Evolutionary conservation across 2,797 vertebrate species (phyloP).

Genomic region (Tokudaia tokunoshimensis): DNA sequence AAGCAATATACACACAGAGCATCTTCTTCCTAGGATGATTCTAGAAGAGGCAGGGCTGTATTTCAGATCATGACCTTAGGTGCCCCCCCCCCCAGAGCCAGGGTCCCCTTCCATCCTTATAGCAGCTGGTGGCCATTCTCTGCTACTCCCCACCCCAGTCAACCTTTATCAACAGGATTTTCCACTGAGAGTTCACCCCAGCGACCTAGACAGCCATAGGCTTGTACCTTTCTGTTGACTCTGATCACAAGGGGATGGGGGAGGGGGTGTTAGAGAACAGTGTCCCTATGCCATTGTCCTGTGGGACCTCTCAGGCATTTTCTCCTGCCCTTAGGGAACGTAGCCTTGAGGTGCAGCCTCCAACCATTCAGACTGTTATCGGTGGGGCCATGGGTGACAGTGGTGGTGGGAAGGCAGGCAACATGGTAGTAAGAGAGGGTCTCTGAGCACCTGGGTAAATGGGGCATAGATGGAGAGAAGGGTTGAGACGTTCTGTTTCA

Average conservation of each 20-base stretch:
- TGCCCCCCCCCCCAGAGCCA: background rate
- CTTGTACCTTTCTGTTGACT: background rate
- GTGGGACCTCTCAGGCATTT: fast-evolving
- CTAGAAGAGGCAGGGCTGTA: background rate
- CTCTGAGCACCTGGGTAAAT: background rate
- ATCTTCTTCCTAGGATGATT: background rate
- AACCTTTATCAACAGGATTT: background rate
- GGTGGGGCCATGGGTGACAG: fast-evolving
- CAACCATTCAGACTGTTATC: fast-evolving
- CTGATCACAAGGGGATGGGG: background rate
- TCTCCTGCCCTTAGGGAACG: background rate
- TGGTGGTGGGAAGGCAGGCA: too few species aligned
- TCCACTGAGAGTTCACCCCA: background rate
- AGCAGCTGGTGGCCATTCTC: background rate
- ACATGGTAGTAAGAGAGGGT: background rate
- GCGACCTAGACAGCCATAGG: background rate
- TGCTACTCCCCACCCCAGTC: background rate
- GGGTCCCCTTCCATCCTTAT: background rate
- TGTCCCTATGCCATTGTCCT: fast-evolving
- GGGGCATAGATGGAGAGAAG: background rate
- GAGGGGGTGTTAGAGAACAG: too few species aligned
- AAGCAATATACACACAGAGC: background rate
- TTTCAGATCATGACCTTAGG: background rate
- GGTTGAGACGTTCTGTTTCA: background rate
- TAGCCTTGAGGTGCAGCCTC: background rate